phyloP scores from a whole-genome alignment of 1,140 invertebrate species.

The Trypoxylus dichotomus region DNA sequence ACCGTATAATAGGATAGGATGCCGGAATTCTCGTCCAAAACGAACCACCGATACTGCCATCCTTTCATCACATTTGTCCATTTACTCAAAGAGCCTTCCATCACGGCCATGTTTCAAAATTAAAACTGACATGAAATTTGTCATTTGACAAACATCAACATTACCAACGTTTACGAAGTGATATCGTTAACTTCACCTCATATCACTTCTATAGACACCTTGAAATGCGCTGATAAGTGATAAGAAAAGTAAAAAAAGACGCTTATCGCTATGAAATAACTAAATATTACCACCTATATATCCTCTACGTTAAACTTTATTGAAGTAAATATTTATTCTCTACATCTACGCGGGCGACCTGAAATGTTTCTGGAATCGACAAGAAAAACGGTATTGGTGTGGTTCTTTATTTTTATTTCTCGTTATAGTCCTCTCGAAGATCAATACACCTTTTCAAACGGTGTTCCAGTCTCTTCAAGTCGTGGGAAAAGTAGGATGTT shows the following conservation, averaged over 20 bases:
- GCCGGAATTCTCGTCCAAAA: conserved; percentile 93
- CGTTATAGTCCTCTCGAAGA: no score
- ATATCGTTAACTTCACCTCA: not conserved
- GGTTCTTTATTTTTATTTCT: no score
- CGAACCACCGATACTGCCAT: conserved; percentile 99
- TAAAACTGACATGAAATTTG: conserved; percentile 30
- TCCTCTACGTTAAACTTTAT: no score
- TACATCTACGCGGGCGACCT: no score
- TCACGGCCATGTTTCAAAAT: conserved; percentile 61
- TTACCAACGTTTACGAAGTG: not conserved
- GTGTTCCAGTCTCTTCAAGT: no score
- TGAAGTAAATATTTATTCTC: no score
- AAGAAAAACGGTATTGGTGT: no score
- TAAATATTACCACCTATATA: not conserved
- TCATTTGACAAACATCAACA: conserved; percentile 2
- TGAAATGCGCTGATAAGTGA: not conserved
- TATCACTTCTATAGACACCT: no score
- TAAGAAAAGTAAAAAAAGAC: not conserved
- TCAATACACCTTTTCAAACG: no score
- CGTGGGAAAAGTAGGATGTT: no score
- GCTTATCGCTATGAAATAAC: no score
- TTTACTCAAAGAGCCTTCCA: conserved; percentile 99
- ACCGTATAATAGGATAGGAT: conserved; percentile 97
- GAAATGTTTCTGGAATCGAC: no score
- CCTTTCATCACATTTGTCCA: conserved; percentile 99